Evolutionary conservation across 2,888 invertebrate species (phyloP), one percentile per base, ranked within the genome.

Genomic region (Lasioglossum vierecki): DNA sequence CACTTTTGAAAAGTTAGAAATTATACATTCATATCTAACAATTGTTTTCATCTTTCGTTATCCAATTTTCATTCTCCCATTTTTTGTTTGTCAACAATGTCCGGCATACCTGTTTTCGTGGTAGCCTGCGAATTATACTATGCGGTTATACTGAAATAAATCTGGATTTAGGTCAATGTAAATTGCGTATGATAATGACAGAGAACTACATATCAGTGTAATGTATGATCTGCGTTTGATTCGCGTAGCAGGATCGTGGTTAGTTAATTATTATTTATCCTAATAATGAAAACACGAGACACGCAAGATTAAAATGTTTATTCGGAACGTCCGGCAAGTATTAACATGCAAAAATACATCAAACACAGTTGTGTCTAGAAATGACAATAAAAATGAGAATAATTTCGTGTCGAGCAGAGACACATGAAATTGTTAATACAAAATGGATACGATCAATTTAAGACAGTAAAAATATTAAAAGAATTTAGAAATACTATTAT

Each of bases 151-250:
- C 18, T 9, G 63, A 63, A 63, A 63, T 68, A 68, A 35, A 68
- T 68, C 22, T 68, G 35, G 22, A 68, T 68, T 68, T 68, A 68
- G 68, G 68, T 68, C 68, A 68, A 68, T 39, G 68, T 39, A 68
- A 68, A 68, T 68, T 68, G 35, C 35, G 22, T 35, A 68, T 68
- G 68, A 68, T 39, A 68, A 68, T 68, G 35, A 68, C 68, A 35
- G 35, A 39, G 68, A 9, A 68, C 68, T 68, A 39, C 46, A 46
- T 39, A 68, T 68, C 68, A 22, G 35, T 35, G 6, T 68, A 39
- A 68, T 68, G 35, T 39, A 39, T 68, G 68, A 35, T 35, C 35
- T 68, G 68, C 35, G 35, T 68, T 68, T 68, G 68, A 68, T 68
- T 68, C 68, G 39, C 11, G 39, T 39, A 22, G 4, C 35, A 68